Conservation (phyloP, 1,140 invertebrate species). For the Philotrypesis tridentata region DNA sequence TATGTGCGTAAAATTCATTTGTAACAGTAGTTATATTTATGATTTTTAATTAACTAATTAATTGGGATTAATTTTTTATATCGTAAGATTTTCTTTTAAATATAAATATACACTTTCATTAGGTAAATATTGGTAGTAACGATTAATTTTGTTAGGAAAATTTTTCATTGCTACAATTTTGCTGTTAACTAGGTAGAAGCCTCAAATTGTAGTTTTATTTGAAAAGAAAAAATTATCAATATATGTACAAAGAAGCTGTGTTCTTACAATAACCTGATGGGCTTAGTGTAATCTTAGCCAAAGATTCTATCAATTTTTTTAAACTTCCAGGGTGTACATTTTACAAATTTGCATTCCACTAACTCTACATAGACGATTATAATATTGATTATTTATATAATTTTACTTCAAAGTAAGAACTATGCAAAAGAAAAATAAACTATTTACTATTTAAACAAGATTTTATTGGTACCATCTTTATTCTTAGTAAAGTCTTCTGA, state of each 20-base stretch:
- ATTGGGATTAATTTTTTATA: not conserved
- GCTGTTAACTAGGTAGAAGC: conserved; percentile 37
- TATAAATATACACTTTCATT: conserved; percentile 14
- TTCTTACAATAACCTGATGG: conserved; percentile 51
- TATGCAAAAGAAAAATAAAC: conserved; percentile 59
- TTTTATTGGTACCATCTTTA: conserved; percentile 45
- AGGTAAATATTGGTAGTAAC: conserved; percentile 20
- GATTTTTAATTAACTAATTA: conserved; percentile 1
- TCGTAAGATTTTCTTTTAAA: not conserved
- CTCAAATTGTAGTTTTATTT: conserved; percentile 42
- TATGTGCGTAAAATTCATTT: conserved; percentile 17
- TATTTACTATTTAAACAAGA: conserved; percentile 58
- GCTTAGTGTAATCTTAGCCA: conserved; percentile 50
- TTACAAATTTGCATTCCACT: conserved; percentile 50
- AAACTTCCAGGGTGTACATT: conserved; percentile 49
- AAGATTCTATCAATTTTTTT: conserved; percentile 47
- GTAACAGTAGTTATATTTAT: conserved; percentile 16
- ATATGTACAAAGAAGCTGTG: conserved; percentile 53
- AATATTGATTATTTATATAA: conserved; percentile 33
- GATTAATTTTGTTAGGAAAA: conserved; percentile 45
- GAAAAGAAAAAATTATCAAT: conserved; percentile 41
- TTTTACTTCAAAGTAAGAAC: conserved; percentile 34
- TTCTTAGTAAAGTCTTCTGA: conserved; percentile 12
- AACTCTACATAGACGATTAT: conserved; percentile 26
- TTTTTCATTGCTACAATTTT: conserved; percentile 38